Evolutionary conservation across 2,113 vertebrate genomes (phyloP).

Genomic region (Varanus komodoensis): DNA sequence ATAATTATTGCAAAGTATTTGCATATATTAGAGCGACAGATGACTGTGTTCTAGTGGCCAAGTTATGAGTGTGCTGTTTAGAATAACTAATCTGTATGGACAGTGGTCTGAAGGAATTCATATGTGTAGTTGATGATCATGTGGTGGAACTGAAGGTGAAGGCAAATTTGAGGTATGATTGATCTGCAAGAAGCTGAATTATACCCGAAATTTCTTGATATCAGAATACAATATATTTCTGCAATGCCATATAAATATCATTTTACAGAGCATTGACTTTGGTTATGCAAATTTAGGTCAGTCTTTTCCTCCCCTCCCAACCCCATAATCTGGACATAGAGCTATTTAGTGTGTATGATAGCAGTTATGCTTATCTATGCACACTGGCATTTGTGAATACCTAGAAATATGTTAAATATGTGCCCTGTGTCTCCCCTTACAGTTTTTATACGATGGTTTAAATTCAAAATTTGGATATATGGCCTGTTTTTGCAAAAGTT

Average conservation of each 20-base stretch:
- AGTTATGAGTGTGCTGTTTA: background rate
- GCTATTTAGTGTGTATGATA: background rate
- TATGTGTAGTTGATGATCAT: background rate
- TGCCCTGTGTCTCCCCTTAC: background rate
- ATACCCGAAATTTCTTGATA: background rate
- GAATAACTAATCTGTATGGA: conserved; percentile 30
- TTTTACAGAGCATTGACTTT: background rate
- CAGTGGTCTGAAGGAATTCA: background rate
- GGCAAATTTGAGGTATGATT: background rate
- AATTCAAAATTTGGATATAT: background rate
- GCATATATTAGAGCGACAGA: conserved; percentile 9
- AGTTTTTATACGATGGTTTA: background rate
- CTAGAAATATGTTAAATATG: background rate
- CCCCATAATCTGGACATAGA: background rate
- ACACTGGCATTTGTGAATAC: no score
- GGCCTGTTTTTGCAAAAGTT: no score
- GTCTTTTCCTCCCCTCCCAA: background rate
- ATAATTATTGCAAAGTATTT: conserved; percentile 43
- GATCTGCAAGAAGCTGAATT: background rate
- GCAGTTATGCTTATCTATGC: background rate
- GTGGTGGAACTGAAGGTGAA: background rate
- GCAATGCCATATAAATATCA: background rate
- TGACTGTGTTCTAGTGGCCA: conserved; percentile 23
- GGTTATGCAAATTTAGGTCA: background rate
- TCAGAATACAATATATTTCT: background rate